Base-by-base conservation (phyloP, 1,140 invertebrate species). In the Camponotus vicinus region DNA sequence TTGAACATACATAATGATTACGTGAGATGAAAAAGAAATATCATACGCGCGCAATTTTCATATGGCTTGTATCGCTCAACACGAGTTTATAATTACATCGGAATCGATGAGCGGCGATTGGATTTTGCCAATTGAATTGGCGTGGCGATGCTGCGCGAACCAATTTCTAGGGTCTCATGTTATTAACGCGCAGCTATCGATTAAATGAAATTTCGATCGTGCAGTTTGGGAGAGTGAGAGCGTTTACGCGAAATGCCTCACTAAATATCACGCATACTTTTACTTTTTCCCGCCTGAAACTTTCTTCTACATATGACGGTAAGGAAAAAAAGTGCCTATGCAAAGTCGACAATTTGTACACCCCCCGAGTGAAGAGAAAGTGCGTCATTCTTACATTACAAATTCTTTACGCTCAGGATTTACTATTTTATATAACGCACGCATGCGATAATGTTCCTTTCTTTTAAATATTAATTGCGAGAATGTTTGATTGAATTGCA, bases 291-390 rank as follows among this genome's bases (percentile, higher is more conserved):
- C 9, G 15, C 45, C 6, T 13, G 11, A 70, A 34, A 55, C 37
- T 70, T 70, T 69, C 63, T 21, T 57, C 9, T 21, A 42, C 55
- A 0, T 32, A 18, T 11, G 32, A 27, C 21, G 13, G 9, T 4
- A 15, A 71, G 27, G 34, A 2, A 27, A 27, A 49, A 70, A 13
- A 18, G 4, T 55, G 21, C 8, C 27, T 49, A 61, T 37, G 55
- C 69, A 75, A 37, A 75, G 40, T 18, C 66, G 42, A 45, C 69
- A n/a, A 83, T 61, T 83, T 34, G 57, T 34, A 40, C 69, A 57
- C 55, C 69, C 69, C 55, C 34, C 73, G 57, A 83, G 75, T 61
- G 40, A 83, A 49, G 79, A 83, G 79, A 83, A 83, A 83, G 79
- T 45, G 40, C 79, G 55, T 52, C 13, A 6, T 49, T 42, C 71